Evolutionary conservation across 2,797 vertebrate species (phyloP).

Genomic region (Notamacropus eugenii): DNA sequence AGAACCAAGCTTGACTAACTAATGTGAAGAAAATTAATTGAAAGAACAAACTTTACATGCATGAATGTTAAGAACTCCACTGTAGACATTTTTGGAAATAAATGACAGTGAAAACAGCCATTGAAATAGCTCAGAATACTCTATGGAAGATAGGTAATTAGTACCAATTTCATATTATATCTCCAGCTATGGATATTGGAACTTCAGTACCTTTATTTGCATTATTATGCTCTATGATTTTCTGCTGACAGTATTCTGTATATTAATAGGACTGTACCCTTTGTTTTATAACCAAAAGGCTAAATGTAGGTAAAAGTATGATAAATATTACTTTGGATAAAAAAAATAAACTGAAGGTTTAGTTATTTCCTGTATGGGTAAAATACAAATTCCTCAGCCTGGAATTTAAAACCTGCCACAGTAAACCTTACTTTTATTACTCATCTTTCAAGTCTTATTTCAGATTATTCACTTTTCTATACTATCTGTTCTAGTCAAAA

Average conservation of each 20-base stretch:
- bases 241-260: constrained; percentile 37
- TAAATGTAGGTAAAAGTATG: neutral
- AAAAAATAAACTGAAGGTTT: constrained; percentile 13
- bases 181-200: constrained; percentile 73
- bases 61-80: constrained; percentile 69
- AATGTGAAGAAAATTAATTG: constrained; percentile 68
- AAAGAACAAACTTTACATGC: constrained; percentile 63
- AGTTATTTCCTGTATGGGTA: neutral
- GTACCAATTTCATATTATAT: constrained; percentile 65
- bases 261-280: constrained; percentile 19
- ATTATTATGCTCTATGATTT: constrained; percentile 52
- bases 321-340: neutral
- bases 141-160: constrained; percentile 71
- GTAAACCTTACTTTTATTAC: neutral
- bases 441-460: neutral
- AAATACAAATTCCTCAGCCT: neutral
- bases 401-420: neutral
- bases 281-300: constrained; percentile 35
- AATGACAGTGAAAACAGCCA: neutral
- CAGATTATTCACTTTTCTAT: neutral
- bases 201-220: constrained; percentile 75
- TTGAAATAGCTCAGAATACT: constrained; percentile 60
- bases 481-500: neutral
- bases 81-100: constrained; percentile 53
- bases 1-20: constrained; percentile 53